A percentile compares a stretch with the other conserved stretches of the same genome.
phyloP scores from a whole-genome alignment of 2,113 vertebrate species.

The Desmodus rotundus region DNA sequence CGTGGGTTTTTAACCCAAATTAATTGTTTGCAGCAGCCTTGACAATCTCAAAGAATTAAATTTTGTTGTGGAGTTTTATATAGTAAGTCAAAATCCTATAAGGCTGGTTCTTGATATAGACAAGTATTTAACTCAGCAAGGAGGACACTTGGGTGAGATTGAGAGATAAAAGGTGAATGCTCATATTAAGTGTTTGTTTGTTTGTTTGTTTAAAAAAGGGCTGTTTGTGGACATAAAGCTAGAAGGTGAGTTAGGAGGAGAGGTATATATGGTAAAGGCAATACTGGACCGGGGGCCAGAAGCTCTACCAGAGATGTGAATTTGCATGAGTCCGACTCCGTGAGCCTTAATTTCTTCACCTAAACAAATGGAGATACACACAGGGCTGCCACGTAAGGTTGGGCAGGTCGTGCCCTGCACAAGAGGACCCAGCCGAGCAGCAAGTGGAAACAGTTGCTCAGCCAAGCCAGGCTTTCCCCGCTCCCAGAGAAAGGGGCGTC shows the following conservation, averaged over 20 bases:
- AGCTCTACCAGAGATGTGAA: fast-evolving
- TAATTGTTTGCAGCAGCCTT: neutral
- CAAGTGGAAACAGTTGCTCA: too few species aligned
- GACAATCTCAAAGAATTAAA: neutral
- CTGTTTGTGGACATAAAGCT: neutral
- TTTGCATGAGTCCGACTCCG: neutral
- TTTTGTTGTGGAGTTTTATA: neutral
- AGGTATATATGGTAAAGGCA: neutral
- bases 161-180: neutral
- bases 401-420: neutral
- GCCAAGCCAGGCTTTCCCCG: neutral
- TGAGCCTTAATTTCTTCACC: neutral
- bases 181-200: neutral
- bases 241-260: neutral
- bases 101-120: neutral
- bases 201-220: neutral
- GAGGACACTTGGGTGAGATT: neutral
- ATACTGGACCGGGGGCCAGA: too few species aligned
- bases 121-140: neutral
- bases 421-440: neutral
- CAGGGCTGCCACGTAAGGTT: neutral
- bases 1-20: neutral
- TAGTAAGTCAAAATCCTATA: neutral
- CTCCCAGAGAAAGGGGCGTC: neutral
- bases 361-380: neutral